Conservation (phyloP, 2,797 vertebrate species). For the Dendrocincla tyrannina region DNA sequence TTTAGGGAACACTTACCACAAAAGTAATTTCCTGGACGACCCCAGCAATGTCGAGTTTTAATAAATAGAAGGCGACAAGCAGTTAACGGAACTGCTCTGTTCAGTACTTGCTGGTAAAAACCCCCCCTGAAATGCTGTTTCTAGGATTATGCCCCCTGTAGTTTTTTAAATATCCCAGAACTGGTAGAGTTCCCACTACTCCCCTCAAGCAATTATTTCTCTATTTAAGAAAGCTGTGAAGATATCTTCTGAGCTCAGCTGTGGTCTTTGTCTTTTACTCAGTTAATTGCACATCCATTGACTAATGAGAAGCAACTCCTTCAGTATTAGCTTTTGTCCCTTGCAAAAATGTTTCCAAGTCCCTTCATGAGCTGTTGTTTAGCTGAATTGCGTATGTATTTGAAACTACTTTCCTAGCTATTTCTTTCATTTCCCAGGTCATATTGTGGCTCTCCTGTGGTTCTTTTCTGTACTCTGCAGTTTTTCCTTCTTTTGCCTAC, state of each 20-base stretch:
- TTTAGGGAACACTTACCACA: background rate
- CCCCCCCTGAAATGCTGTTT: background rate
- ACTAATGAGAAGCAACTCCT: background rate
- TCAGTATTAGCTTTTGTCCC: background rate
- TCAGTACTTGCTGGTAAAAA: background rate
- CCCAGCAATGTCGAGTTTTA: background rate
- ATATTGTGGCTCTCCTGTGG: background rate
- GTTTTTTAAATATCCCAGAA: background rate
- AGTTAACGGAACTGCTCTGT: background rate
- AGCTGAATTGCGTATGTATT: background rate
- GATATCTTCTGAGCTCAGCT: background rate
- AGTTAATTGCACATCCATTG: background rate
- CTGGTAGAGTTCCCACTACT: background rate
- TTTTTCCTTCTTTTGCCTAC: background rate
- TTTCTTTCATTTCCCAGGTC: background rate
- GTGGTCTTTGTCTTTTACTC: background rate
- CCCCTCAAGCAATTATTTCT: background rate
- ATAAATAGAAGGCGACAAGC: background rate
- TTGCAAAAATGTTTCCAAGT: background rate
- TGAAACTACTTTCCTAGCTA: background rate
- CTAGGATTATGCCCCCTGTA: background rate
- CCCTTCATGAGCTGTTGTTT: background rate
- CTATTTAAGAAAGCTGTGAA: background rate
- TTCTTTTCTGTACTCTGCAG: background rate
- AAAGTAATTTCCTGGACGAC: background rate